Base-by-base conservation (phyloP, 2,113 vertebrate species). In the Xenopus borealis region DNA sequence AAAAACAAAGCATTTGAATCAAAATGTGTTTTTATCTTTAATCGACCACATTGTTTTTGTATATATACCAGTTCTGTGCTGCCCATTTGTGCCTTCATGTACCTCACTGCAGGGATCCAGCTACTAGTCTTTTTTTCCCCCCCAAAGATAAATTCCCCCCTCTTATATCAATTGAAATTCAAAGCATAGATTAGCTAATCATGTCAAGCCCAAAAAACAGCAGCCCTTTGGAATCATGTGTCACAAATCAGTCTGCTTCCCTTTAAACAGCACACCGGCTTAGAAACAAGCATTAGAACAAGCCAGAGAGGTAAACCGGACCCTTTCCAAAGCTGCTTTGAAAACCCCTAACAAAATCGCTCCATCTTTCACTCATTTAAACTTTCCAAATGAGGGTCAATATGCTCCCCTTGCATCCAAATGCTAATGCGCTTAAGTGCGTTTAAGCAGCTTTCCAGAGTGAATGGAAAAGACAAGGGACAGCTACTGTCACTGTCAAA, bases 351-450 rank as follows among this genome's bases (percentile, higher is more conserved):
- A 95, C 95, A 95, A 96, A n/a, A 95, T 91, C 90, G 92, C 92
- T 94, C 92, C 91, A 95, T 94, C 93, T 94, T 95, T 94, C 92
- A 94, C 90, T 95, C 92, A 93, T 93, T 94, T 92, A 93, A 94
- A 90, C 89, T 89, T 87, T 94, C 94, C 93, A 91, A 94, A 93
- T 89, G 91, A 92, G 92, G 94, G 93, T 95, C 94, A 94, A 89
- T 92, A 92, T 90, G 93, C 87, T 92, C 91, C 88, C 88, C 83
- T 77, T 88, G 93, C 94, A 94, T 93, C 94, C 94, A 94, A 93
- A 97, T 95, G 95, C 94, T 97, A 97, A 98, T 97, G 93, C 82
- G 91, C 93, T 95, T 98, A 95, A 95, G 94, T 88, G 95, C 81
- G 89, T 92, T 96, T 97, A 98, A 95, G 94, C 90, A 88, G 89